Conservation (phyloP, 64 coral and sea anemone species). For the Stichodactyla mertensii region DNA sequence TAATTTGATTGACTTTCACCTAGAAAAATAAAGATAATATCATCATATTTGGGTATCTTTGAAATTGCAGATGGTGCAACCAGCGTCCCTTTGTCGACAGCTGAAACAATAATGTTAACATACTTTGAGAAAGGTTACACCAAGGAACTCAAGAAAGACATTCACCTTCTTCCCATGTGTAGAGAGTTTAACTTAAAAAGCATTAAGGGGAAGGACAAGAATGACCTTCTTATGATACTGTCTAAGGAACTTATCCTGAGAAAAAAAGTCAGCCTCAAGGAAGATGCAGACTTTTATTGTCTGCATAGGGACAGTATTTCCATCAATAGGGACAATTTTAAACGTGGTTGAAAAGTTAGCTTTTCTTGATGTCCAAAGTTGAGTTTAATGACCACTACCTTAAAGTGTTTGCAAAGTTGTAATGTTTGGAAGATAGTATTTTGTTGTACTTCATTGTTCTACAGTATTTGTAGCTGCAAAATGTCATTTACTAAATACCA, state of each 20-base stretch:
- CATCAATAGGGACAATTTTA: conserved; percentile 26
- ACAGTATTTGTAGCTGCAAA: not conserved
- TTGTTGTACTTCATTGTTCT: conserved; percentile 1
- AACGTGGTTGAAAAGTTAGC: not conserved
- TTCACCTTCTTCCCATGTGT: conserved; percentile 33
- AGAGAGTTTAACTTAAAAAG: conserved; percentile 35
- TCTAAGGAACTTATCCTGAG: conserved; percentile 30
- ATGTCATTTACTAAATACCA: not conserved
- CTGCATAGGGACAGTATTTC: conserved; percentile 42
- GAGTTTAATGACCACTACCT: not conserved
- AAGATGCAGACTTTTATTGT: conserved; percentile 51
- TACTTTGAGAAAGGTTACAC: conserved; percentile 59
- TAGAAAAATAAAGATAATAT: not conserved
- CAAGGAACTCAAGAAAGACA: conserved; percentile 52
- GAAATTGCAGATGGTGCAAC: conserved; percentile 38
- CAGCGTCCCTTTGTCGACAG: conserved; percentile 39
- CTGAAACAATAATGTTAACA: conserved; percentile 44
- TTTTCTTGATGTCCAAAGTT: not conserved
- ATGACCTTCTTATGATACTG: conserved; percentile 42
- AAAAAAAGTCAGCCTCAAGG: conserved; percentile 32
- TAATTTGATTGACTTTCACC: not conserved
- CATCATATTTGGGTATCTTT: not conserved
- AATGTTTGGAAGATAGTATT: not conserved
- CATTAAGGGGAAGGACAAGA: conserved; percentile 44
- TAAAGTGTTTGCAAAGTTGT: not conserved